Evolutionary conservation across 23 tunicate genomes (phyloP).

Genomic region (Clavelina lepadiformis): DNA sequence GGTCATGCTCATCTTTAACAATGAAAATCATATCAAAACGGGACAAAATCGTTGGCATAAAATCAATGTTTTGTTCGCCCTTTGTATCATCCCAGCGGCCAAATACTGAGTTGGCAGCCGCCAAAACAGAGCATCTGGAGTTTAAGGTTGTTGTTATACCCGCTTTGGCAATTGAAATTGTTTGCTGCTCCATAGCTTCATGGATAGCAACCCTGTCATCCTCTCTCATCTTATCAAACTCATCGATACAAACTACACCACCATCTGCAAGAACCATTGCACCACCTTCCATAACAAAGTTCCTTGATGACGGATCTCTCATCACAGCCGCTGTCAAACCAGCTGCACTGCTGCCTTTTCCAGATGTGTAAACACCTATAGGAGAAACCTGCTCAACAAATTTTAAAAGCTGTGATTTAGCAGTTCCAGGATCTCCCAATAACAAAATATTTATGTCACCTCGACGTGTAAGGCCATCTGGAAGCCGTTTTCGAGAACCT

Average conservation of each 20-base stretch:
- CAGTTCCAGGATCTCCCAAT: conserved; percentile 99
- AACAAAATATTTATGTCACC: conserved; percentile 93
- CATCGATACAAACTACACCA: conserved; percentile 99
- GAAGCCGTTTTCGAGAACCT: conserved; percentile 94
- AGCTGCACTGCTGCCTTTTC: conserved; percentile 99
- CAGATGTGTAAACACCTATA: conserved; percentile 96
- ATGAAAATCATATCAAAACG: conserved; percentile 99
- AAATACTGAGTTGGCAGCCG: conserved; percentile 98
- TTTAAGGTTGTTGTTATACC: conserved; percentile 92
- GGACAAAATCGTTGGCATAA: conserved; percentile 98
- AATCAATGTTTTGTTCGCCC: conserved; percentile 98
- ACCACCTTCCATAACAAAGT: conserved; percentile 97
- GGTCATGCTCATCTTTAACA: conserved; percentile 88
- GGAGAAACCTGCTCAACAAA: conserved; percentile 98
- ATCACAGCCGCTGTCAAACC: conserved; percentile 99
- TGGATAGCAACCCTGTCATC: conserved; percentile 99
- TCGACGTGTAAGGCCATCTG: conserved; percentile 93
- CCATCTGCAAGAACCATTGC: conserved; percentile 99
- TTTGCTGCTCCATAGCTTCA: conserved; percentile 99
- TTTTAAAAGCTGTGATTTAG: conserved; percentile 95
- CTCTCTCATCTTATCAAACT: conserved; percentile 98
- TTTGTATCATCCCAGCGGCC: conserved; percentile 99
- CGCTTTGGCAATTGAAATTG: conserved; percentile 98
- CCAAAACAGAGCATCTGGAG: conserved; percentile 96
- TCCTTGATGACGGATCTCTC: conserved; percentile 74